Conservation (phyloP, 2,888 invertebrate species). For the Catocala nupta region DNA sequence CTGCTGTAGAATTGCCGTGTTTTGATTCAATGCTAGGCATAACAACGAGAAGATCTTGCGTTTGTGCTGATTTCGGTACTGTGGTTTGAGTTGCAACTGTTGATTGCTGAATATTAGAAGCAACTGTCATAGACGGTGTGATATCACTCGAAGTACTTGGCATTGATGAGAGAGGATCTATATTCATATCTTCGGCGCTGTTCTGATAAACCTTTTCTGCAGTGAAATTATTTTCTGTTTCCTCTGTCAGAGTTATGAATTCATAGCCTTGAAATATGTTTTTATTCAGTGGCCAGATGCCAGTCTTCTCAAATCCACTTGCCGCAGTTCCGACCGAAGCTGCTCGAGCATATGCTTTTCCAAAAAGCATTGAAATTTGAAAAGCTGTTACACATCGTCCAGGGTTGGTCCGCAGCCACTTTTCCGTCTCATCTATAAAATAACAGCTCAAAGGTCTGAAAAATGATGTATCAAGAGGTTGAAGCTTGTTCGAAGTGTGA, state of each 20-base stretch:
- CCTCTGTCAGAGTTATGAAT: not conserved
- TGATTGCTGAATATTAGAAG: not conserved
- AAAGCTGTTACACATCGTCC: not conserved
- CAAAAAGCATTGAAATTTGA: conserved; percentile 3
- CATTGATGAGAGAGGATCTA: not conserved
- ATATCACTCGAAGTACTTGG: not conserved
- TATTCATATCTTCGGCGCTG: not conserved
- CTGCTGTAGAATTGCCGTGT: no score
- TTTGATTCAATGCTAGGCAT: no score
- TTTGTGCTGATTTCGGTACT: not conserved
- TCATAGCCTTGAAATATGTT: not conserved
- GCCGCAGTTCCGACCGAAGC: not conserved
- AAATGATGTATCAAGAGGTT: conserved; percentile 51
- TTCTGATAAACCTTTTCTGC: not conserved
- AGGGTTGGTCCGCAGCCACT: not conserved
- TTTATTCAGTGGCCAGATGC: not conserved
- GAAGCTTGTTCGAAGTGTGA: conserved; percentile 35
- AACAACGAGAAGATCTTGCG: no score
- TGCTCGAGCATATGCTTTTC: conserved; percentile 1
- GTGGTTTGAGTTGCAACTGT: not conserved
- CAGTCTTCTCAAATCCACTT: not conserved
- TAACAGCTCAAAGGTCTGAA: conserved; percentile 30
- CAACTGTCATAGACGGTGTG: not conserved
- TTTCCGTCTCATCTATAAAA: not conserved
- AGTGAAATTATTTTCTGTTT: not conserved